Conservation (phyloP, 2,797 vertebrate species). For the Acipenser transmontanus region DNA sequence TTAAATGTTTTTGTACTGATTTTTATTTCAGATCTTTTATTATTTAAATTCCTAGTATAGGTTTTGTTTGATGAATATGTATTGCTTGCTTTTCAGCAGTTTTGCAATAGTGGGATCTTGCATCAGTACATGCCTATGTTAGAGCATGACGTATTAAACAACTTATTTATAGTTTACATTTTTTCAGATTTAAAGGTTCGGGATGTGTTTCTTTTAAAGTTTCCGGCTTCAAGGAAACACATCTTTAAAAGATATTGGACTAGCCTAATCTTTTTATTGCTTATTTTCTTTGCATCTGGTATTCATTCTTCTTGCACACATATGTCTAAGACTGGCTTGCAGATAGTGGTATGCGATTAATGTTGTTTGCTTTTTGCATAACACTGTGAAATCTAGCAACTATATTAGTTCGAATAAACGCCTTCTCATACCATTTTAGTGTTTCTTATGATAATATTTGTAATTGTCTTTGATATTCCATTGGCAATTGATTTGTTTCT, state of each 20-base stretch:
- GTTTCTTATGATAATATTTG: conserved; percentile 37
- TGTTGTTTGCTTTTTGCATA: conserved; percentile 95
- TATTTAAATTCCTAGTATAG: conserved; percentile 31
- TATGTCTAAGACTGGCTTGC: conserved; percentile 96
- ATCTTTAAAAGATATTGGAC: conserved; percentile 65
- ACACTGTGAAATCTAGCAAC: conserved; percentile 79
- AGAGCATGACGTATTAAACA: conserved; percentile 58
- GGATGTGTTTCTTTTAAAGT: conserved; percentile 61
- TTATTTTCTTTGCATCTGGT: conserved; percentile 63
- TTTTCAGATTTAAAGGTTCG: conserved; percentile 34
- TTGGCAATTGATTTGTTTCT: conserved; percentile 39
- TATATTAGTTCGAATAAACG: conserved; percentile 99
- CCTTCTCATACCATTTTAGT: conserved; percentile 86
- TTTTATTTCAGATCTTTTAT: conserved; percentile 17
- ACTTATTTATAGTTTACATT: conserved; percentile 33
- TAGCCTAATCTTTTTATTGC: conserved; percentile 51
- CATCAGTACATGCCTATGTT: conserved; percentile 47
- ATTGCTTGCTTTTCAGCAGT: conserved; percentile 49
- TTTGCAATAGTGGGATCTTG: conserved; percentile 52
- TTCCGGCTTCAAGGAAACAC: conserved; percentile 47
- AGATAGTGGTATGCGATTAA: conserved; percentile 91
- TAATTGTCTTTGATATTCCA: conserved; percentile 25
- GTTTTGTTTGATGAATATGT: conserved; percentile 32
- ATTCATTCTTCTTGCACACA: conserved; percentile 67
- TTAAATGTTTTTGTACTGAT: conserved; percentile 16